These are phyloP conservation scores for Gymnogyps californianus DNA, from an alignment of 2,113 vertebrate species.

Conservation along the genomic window DNA sequence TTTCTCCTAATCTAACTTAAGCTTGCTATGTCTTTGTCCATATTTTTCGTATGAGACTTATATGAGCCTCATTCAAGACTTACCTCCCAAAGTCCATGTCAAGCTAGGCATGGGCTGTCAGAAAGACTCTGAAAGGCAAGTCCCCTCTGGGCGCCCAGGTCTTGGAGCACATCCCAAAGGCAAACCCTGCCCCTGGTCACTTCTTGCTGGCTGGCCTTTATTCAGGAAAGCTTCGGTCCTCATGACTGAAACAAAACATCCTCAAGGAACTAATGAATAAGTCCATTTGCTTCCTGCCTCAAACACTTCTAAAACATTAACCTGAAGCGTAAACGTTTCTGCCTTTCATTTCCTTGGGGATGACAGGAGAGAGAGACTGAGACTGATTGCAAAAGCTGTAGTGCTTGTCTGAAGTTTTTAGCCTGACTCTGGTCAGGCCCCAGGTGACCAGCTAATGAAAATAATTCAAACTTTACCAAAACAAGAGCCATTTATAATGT, in stretches of 20 bases:
- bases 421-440: conserved; percentile 69
- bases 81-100: background rate
- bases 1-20: background rate
- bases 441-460: conserved; percentile 81
- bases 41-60: background rate
- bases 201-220: background rate
- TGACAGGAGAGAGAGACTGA: conserved; percentile 67
- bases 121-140: background rate
- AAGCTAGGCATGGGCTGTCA: background rate
- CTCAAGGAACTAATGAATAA: conserved; percentile 60
- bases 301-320: conserved; percentile 70
- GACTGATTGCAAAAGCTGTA: conserved; percentile 70
- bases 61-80: rapidly evolving
- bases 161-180: background rate
- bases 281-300: conserved; percentile 61
- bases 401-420: conserved; percentile 76
- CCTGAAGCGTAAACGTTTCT: conserved; percentile 68
- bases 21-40: background rate
- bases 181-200: background rate
- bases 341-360: conserved; percentile 70
- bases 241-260: conserved; percentile 58
- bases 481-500: conserved; percentile 75
- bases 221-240: conserved; percentile 4
- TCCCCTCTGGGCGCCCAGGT: background rate
- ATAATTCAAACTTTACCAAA: conserved; percentile 80